Percentiles rank a stretch among this genome's conserved stretches.
Conservation (phyloP, 2,113 vertebrate species). For the Apistogramma diplotaenia region DNA sequence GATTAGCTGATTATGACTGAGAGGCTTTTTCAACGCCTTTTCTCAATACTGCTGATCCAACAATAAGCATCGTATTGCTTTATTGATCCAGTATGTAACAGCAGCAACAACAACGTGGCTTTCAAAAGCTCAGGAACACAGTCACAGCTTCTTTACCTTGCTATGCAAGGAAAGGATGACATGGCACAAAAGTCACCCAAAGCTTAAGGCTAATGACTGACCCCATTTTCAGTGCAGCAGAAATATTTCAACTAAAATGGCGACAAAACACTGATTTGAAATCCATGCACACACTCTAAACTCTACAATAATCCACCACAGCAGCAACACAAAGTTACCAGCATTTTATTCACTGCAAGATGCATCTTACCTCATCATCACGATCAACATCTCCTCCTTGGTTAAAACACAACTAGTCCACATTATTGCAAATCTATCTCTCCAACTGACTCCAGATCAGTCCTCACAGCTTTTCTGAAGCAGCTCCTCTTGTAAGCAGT, state of each 20-base stretch:
- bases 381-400: background rate
- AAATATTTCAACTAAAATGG: background rate
- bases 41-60: conserved; percentile 36
- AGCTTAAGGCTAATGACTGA: background rate
- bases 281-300: background rate
- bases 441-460: background rate
- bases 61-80: conserved; percentile 50
- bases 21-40: conserved; percentile 21
- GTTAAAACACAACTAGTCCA: conserved; percentile 18
- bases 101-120: conserved; percentile 11
- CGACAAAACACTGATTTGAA: background rate
- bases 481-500: conserved; percentile 11
- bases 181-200: conserved; percentile 25
- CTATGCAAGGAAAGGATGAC: conserved; percentile 21
- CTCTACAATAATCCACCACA: background rate
- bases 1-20: too few relatives aligned
- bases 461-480: conserved; percentile 10
- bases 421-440: background rate
- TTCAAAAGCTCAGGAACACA: conserved; percentile 8
- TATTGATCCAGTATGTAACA: conserved; percentile 40
- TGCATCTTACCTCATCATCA: conserved; percentile 53
- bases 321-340: background rate
- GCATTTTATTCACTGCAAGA: background rate
- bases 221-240: background rate
- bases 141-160: conserved; percentile 4